Base-by-base conservation (phyloP, 2,113 vertebrate species). In the Amphiprion ocellaris region DNA sequence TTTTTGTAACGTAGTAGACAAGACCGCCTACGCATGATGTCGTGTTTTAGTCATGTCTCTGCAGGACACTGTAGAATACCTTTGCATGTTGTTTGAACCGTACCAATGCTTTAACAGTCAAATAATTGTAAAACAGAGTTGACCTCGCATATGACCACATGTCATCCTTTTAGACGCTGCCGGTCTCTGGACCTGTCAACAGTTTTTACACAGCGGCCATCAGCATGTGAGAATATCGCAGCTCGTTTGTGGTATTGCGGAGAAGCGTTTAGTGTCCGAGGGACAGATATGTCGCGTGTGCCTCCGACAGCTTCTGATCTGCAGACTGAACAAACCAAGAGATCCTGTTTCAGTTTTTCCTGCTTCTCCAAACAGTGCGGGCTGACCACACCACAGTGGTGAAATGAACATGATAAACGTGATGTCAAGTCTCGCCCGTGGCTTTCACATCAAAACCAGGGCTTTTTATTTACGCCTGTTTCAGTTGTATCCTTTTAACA, bases 381-480 rank as follows among this genome's bases (percentile, higher is more conserved):
- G 28, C 17, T 28, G 33, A 68, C 61, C 30, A 12, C 68, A 28
- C n/a, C n/a, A 2, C 66, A 54, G 59, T 16, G 44, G 44, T 74
- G 66, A 26, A 79, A 79, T 70, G n/a, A 69, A 82, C 63, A 49
- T 53, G 11, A 82, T 66, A 6, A 50, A 67, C 2, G 0, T 21
- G 39, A 49, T 79, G 65, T 69, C 11, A 50, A 37, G 37, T 56
- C 68, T 53, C 15, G 26, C 46, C 56, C 62, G 17, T 21, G 44
- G 64, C 62, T 59, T 74, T 74, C 39, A 54, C 73, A 46, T 73
- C 37, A 70, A 81, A 78, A 66, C 52, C 61, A 47, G 26, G 5
- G 4, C 21, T 59, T 4, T 74, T 71, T 63, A 69, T 65, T 71
- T 67, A 65, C 21, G 16, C 24, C 33, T 26, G 52, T 73, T n/a